A percentile compares a stretch with the other conserved stretches of the same genome.
Conservation (phyloP, 2,888 invertebrate species). For the Imbricaverruca yamaguchii region DNA sequence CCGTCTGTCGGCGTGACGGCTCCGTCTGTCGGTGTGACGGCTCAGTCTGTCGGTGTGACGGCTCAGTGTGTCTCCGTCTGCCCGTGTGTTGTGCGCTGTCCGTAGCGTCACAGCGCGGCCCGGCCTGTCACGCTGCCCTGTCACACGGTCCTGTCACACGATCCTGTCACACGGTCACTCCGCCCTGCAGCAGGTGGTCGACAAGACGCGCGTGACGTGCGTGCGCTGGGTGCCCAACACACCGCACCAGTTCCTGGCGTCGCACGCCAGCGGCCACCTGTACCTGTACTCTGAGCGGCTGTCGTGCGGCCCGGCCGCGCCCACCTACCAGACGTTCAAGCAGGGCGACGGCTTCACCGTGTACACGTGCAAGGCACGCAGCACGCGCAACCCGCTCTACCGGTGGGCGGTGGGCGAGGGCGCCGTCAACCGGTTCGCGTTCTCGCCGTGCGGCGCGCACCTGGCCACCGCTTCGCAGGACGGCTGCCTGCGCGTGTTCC, state of each 20-base stretch:
- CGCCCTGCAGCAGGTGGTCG: conserved; percentile 54
- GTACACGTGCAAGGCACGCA: conserved; percentile 92
- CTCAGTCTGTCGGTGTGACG: too few species aligned
- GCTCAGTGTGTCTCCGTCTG: too few species aligned
- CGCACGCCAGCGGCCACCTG: conserved; percentile 91
- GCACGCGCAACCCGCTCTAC: conserved; percentile 89
- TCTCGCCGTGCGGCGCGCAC: conserved; percentile 88
- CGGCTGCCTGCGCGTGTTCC: conserved; percentile 90
- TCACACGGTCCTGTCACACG: too few species aligned
- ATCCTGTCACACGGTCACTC: too few species aligned
- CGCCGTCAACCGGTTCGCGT: conserved; percentile 92
- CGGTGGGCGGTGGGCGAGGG: conserved; percentile 75
- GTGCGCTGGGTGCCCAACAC: conserved; percentile 96
- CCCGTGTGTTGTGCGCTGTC: too few species aligned
- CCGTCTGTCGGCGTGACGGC: too few species aligned
- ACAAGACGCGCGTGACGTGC: conserved; percentile 91
- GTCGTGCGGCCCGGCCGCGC: conserved; percentile 78
- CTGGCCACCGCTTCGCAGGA: conserved; percentile 91
- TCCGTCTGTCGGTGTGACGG: too few species aligned
- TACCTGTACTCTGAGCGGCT: conserved; percentile 97
- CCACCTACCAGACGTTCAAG: conserved; percentile 91
- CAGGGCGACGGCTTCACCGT: conserved; percentile 89
- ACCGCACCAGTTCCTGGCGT: conserved; percentile 83
- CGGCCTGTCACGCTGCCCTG: too few species aligned
- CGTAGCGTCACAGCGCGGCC: too few species aligned